phyloP scores from a whole-genome alignment of 2,888 invertebrate genomes.

The Iselma pallidipennis region DNA sequence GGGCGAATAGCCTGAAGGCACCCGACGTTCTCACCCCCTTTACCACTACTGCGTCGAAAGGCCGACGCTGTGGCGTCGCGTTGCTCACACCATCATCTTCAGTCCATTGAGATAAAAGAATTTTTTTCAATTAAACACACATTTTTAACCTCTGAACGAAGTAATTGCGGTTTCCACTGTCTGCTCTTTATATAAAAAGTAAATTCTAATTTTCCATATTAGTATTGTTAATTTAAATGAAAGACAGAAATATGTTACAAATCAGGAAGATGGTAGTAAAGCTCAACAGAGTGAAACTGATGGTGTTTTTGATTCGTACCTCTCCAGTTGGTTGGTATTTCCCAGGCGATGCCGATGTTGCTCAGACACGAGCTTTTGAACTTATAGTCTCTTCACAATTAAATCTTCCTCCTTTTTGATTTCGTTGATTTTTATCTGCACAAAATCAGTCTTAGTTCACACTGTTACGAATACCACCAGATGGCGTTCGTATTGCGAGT shows the following conservation, averaged over 20 bases:
- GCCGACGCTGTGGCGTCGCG: constrained; percentile 15
- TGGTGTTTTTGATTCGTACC: not conserved
- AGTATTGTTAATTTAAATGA: not conserved
- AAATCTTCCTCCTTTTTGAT: not conserved
- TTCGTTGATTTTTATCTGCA: not conserved
- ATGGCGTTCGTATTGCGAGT: not conserved
- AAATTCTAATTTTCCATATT: not conserved
- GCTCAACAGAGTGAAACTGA: not conserved
- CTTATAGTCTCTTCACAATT: not conserved
- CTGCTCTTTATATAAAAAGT: too few species aligned
- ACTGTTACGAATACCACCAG: not conserved
- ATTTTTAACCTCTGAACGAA: too few species aligned
- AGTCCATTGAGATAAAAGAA: not conserved
- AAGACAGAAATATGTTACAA: not conserved
- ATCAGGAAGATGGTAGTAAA: not conserved
- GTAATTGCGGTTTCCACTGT: too few species aligned
- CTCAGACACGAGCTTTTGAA: not conserved
- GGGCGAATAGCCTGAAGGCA: constrained; percentile 29
- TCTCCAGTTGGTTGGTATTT: not conserved
- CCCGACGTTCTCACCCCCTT: constrained; percentile 40
- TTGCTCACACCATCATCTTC: not conserved
- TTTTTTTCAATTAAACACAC: not conserved
- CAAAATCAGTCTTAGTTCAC: not conserved
- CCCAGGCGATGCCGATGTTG: not conserved
- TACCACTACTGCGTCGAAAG: constrained; percentile 24